Evolutionary conservation across 2,888 invertebrate species (phyloP), one percentile per base, ranked within the genome.

Genomic region (Volucella inflata): DNA sequence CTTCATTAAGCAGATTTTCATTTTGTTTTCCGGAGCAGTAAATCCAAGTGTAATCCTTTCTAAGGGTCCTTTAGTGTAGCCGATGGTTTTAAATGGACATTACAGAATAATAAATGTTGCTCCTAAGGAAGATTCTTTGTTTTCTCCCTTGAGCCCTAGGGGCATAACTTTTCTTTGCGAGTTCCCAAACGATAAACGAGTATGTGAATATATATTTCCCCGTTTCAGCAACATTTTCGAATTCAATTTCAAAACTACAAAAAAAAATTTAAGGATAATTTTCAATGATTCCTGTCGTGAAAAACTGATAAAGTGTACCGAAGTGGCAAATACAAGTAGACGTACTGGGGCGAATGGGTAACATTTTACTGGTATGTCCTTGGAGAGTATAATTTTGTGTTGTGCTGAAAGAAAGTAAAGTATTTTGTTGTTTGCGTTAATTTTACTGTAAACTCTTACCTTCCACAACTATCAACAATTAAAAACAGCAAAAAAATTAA

Each of bases 1-100:
- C 79, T 83, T 83, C 83, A 83, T 83, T 83, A 83, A 74, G 68
- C 53, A 64, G 79, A 83, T 79, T 62, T 74, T 55, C 64, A 51
- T 68, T 83, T 74, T 50, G 71, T 72, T 71, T 60, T 44, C 12
- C 38, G 42, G 53, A 51, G 44, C 46, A 65, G 76, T 81, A 76
- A 76, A 76, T 76, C 81, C 76, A 76, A 64, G 76, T 82, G 81
- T 82, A 76, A 77, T 77, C 82, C 82, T 55, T 71, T 70, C 46
- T 71, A 60, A 59, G 44, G 71, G 70, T 65, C 67, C 21, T 74
- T 11, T 10, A 40, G 50, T 67, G 65, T 51, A 65, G 59, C 30
- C 36, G 57, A 74, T 72, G 65, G 59, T 72, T 59, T 65, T 72
- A 57, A 57, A 72, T 72, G 64, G 72, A 53, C 46, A 74, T 65